Conservation (phyloP, 2,113 vertebrate genomes). For the Talpa occidentalis region DNA sequence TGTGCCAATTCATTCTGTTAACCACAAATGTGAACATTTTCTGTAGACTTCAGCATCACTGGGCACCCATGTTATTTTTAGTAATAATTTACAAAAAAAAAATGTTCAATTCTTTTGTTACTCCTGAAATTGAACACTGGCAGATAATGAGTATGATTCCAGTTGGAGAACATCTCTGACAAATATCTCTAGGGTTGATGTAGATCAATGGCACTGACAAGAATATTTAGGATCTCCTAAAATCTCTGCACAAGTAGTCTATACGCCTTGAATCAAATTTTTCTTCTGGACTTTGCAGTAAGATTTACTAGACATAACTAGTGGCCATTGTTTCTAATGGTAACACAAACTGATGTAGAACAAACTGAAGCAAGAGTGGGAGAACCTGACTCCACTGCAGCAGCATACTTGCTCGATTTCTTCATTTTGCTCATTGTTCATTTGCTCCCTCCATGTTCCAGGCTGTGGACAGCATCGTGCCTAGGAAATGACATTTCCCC, state of each 20-base stretch:
- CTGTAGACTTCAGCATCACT: neutral
- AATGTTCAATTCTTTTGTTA: neutral
- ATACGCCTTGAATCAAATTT: neutral
- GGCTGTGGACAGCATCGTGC: fast-evolving
- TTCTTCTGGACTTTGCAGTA: neutral
- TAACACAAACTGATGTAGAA: neutral
- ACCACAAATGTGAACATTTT: neutral
- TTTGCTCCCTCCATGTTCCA: neutral
- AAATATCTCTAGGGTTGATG: neutral
- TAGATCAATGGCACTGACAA: neutral
- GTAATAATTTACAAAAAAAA: too few species aligned
- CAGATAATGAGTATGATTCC: neutral
- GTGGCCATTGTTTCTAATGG: neutral
- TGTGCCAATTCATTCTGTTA: neutral
- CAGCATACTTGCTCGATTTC: neutral
- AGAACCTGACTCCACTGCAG: neutral
- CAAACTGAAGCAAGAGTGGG: neutral
- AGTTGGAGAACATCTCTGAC: neutral
- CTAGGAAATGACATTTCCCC: neutral
- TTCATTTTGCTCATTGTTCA: neutral
- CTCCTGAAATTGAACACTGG: neutral
- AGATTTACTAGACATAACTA: neutral
- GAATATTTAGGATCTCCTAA: neutral
- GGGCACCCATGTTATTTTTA: neutral
- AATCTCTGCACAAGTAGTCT: neutral